Base-by-base conservation (phyloP, 2,797 vertebrate species). In the Dendrocincla tyrannina region DNA sequence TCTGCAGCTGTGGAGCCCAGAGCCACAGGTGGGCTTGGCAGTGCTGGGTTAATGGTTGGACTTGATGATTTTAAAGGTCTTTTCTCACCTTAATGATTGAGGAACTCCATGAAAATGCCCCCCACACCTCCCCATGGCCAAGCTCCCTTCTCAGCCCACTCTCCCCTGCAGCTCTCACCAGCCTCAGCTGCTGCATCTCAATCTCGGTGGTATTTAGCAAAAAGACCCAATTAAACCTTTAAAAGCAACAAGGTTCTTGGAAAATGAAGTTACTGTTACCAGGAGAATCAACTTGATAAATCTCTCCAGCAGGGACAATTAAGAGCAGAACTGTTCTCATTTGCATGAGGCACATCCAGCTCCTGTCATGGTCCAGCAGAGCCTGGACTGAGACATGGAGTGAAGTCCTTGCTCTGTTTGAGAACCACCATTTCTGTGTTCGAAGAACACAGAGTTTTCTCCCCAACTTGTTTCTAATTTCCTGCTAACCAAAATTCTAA, bases 401-500 rank as follows among this genome's bases (percentile, higher is more conserved):
- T 13, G 76, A 37, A 78, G 27, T 13, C 32, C 68, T 9, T 53
- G 52, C 59, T 85, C 42, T 19, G 13, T 19, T 17, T 28, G 30
- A 91, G 72, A 92, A 42, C 23, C 44, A 75, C 30, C 53, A 17
- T 14, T 44, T 28, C 9, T 2, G 30, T 44, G 23, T 27, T 39
- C 47, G 27, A 41, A 17, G 35, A 60, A 64, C 6, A 22, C 41
- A 50, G 78, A 41, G 50, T 28, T 28, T 39, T 68, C 41, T 68
- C 58, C n/a, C 20, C 12, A 47, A 30, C 23, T 93, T 87, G 63
- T 76, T 94, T 95, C 89, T 87, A 49, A 92, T 94, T 93, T 92
- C 87, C 91, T 94, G 92, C 89, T 76, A 62, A 93, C 74, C 59
- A 76, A 75, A 92, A 82, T 23, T 10, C 81, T 93, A 85, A 89